Base-by-base conservation (phyloP, 2,888 invertebrate species). In the Oeneis ivallda region DNA sequence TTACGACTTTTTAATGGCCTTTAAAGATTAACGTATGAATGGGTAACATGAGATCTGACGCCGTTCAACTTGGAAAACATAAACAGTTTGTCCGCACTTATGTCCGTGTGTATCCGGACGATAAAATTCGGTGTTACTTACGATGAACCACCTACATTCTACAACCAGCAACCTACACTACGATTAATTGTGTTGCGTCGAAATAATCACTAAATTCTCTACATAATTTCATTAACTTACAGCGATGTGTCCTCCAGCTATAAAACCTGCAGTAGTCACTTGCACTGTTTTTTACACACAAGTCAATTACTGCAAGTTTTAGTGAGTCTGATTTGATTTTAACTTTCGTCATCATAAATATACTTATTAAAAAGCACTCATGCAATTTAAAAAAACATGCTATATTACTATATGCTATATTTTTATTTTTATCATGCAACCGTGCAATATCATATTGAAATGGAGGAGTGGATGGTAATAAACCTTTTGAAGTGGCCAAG, bases 1-100 rank as follows among this genome's bases (percentile, higher is more conserved):
- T 89, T 89, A 91, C 86, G 88, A 86, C 82, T 85, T 83, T 90
- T 89, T 91, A 91, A 91, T 90, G 86, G 83, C 78, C 81, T 83
- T 84, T 83, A 84, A 85, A 84, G 82, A 85, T 85, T 83, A 85
- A 84, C 83, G 85, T 82, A 89, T 90, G 90, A 91, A 91, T 89
- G 88, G 83, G 91, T 88, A 91, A 91, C 85, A 75, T 80, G 89
- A 90, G 86, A 85, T 79, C 80, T 76, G 79, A 82, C 78, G 82
- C 79, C 80, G 81, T 78, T 76, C 76, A 71, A 79, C 77, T 75
- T 71, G 83, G 80, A 83, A 83, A 85, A 86, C 84, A 89, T 89
- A 89, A 89, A 89, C 89, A 88, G 83, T 79, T 76, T 80, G 81
- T 79, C 75, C 73, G 72, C 74, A 75, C 76, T 76, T 73, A 71